Evolutionary conservation across 2,113 vertebrate species (phyloP), one percentile per base, ranked within the genome.

Genomic region (Ochotona curzoniae): DNA sequence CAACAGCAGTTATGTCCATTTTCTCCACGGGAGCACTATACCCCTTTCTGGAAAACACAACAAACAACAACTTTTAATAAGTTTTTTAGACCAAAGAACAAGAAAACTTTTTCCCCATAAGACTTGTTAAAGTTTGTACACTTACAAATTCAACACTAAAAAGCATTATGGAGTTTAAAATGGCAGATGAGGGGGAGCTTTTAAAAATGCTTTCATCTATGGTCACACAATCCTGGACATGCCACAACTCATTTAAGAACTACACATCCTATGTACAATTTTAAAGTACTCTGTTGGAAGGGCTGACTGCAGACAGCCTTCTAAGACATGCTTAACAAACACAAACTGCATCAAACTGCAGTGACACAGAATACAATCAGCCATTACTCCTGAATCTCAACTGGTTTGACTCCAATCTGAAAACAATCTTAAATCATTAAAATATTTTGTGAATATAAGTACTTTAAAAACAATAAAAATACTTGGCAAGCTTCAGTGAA

Each of bases 71-170:
- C 38, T 44, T 44, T 44, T 44, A 44, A 44, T 44, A 44, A 86
- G 2, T 74, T 44, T 61, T 30, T 87, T 81, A 75, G 28, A 32
- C 1, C 32, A 84, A 87, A 95, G 23, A 83, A 94, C 8, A 85
- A 1, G 51, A 26, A 6, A 35, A 18, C 15, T 44, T 25, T 89
- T 63, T 66, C 26, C 38, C 5, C 61, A 73, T 44, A 64, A 81
- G 32, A 8, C 82, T 94, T 78, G 94, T 66, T 92, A 82, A 91
- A 73, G 21, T 44, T 44, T 44, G 88, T 20, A 82, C n/a, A 60
- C 7, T 91, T 92, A 87, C 15, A 91, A 91, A 79, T 47, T 78
- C 23, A 84, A 91, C 54, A 93, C 81, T 60, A 90, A 85, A 54
- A 80, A 67, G 32, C 17, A 71, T 1, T 66, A 15, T 64, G 64